Base-by-base conservation (phyloP, 2,797 vertebrate species). In the Pseudotriccus pelzelni region DNA sequence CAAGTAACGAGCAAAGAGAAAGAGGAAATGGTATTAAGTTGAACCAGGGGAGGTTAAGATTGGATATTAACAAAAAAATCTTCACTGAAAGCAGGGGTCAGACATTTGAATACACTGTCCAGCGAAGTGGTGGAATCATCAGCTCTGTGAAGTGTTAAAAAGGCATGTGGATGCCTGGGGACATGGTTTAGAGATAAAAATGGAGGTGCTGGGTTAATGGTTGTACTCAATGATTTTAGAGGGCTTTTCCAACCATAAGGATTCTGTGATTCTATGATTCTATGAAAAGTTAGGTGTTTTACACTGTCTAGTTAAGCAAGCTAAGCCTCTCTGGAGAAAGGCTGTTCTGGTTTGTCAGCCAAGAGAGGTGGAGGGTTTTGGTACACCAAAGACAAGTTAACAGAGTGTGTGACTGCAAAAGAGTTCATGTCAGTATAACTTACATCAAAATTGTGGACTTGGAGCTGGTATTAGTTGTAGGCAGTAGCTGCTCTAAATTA, bases 281-380 rank as follows among this genome's bases (percentile, higher is more conserved):
- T 30, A 2, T 30, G 24, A 37, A 44, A 89, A 44, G 21, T 63
- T 13, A 30, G 16, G 17, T 44, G 7, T 13, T 70, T 83, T 27
- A 41, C 27, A 17, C 8, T 68, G 12, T 24, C 58, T 47, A 63
- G 12, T 12, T 49, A 11, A 13, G 36, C 9, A 15, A 50, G 4
- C 5, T 69, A 64, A 72, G 2, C 5, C 22, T 83, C 19, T 87
- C 67, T 43, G 25, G 20, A 56, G 25, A 74, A 30, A 67, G 30
- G 19, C 7, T 67, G 14, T 10, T 67, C 27, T 36, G n/a, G 14
- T 37, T 14, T 68, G 18, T 66, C 43, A 62, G 32, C 10, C 22
- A 28, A 68, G 39, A 44, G 14, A 22, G 3, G 2, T n/a, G 22
- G 3, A 10, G 4, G 0, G 0, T 28, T 56, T 59, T 52, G 17